Base-by-base conservation (phyloP, 2,888 invertebrate genomes). In the Chaitophorus viminalis region DNA sequence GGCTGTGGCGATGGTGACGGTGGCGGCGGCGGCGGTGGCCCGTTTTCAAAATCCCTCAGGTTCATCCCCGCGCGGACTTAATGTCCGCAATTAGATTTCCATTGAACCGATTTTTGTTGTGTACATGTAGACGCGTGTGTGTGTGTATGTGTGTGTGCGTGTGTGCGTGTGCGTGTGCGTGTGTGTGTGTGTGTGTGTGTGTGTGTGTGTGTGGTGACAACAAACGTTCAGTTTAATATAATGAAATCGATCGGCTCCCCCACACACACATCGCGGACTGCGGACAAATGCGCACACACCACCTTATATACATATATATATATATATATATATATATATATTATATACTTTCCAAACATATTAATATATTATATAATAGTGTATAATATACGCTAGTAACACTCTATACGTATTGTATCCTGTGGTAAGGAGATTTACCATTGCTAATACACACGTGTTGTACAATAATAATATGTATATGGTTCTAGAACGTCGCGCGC, bases 21-120 rank as follows among this genome's bases (percentile, higher is more conserved):
- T 4, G 52, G 83, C 21, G 60, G 25, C 60, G 60, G 46, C 60
- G 60, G 11, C 25, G 60, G 8, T 25, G 60, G 4, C n/a, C 39
- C 17, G 77, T 85, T 85, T 85, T 81, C 0, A 46, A 84, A 72
- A 86, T 78, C 85, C 85, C 52, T 54, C 39, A 29, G 74, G 39
- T 87, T 70, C 39, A 31, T 79, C 86, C 79, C 79, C 79, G 65
- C 84, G 31, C 36, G 39, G 46, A 87, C 81, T 87, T 75, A 87
- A 87, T 81, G 81, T 81, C 74, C 65, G 87, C 87, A 87, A 87
- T 87, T 87, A 87, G 81, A 87, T 87, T 87, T 87, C 74, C 46
- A 87, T 87, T 87, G 87, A 87, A 87, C 74, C 81, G 87, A 87
- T 81, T 81, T 81, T 46, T 46, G 36, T 72, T 18, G 11, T 54